A percentile compares a stretch with the other conserved stretches of the same genome.
Evolutionary conservation across 2,888 invertebrate genomes (phyloP).

Genomic region (Polietes domitor): DNA sequence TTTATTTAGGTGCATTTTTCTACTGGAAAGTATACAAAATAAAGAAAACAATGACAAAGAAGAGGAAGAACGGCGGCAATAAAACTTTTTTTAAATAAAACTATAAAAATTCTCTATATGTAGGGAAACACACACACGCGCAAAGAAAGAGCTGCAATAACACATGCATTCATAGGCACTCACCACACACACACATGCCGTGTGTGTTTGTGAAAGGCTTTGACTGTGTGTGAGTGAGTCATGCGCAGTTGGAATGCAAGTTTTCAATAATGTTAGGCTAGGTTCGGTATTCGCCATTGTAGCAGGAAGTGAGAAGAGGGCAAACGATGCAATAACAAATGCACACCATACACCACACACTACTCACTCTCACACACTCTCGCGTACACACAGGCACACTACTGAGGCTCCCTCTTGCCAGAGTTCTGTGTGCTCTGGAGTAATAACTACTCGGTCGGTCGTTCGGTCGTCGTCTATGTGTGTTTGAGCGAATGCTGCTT

Average conservation of each 20-base stretch:
- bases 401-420: no score
- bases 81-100: constrained; percentile 27
- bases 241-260: constrained; percentile 59
- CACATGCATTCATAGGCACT: constrained; percentile 31
- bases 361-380: background rate
- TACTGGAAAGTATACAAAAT: constrained; percentile 27
- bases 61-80: background rate
- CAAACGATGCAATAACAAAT: constrained; percentile 39
- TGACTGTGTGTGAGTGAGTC: constrained; percentile 43
- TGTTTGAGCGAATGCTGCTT: background rate
- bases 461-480: background rate
- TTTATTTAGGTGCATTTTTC: background rate
- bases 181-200: background rate
- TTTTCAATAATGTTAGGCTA: constrained; percentile 64
- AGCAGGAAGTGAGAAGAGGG: constrained; percentile 32
- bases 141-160: background rate
- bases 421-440: constrained; percentile 10
- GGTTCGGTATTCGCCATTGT: constrained; percentile 62
- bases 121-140: constrained; percentile 8
- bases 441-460: background rate
- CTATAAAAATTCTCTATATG: constrained; percentile 37
- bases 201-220: background rate
- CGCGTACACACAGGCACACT: background rate
- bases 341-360: background rate
- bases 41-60: background rate